Base-by-base conservation (phyloP, 92 coral and sea anemone species). In the Epizoanthus ramosus region DNA sequence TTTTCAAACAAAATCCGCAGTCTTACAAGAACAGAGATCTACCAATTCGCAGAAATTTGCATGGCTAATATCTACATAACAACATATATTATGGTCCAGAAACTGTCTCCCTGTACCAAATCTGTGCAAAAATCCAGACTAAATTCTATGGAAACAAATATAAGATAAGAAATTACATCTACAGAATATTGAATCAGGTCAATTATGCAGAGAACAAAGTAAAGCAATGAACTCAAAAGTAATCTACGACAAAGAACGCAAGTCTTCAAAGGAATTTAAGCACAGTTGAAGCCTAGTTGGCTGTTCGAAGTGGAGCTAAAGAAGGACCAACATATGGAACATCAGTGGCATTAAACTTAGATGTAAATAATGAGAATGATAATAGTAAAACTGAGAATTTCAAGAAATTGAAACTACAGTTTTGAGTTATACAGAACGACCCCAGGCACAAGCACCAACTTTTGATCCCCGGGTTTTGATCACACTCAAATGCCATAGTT, bases 71-170 rank as follows among this genome's bases (percentile, higher is more conserved):
- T 7, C 79, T 83, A n/a, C 71, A 41, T 18, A 69, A 41, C 74
- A 47, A 65, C 91, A 45, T 87, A 91, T 22, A 79, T 80, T 41
- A 89, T 88, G 10, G 87, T 75, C 12, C 14, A 74, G 35, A 74
- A 74, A 74, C 43, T 74, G 43, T 8, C 18, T 16, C 65, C 57
- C 4, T 47, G 63, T 47, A 64, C 80, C 1, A 74, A 74, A 0
- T 74, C 80, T 16, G n/a, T n/a, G n/a, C 80, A 90, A 87, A 53
- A 85, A 88, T 57, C 86, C 84, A 91, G 74, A 66, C 35, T 66
- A 73, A 9, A 17, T 85, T 25, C 57, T 88, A 83, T 83, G 91
- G 85, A 83, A 43, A 83, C 77, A 50, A 91, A 91, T 31, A 54
- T 84, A 14, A 71, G 94, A 22, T 74, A 87, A n/a, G n/a, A 54